Evolutionary conservation across 2,113 vertebrate genomes (phyloP), one percentile per base, ranked within the genome.

Genomic region (Strix aluco): DNA sequence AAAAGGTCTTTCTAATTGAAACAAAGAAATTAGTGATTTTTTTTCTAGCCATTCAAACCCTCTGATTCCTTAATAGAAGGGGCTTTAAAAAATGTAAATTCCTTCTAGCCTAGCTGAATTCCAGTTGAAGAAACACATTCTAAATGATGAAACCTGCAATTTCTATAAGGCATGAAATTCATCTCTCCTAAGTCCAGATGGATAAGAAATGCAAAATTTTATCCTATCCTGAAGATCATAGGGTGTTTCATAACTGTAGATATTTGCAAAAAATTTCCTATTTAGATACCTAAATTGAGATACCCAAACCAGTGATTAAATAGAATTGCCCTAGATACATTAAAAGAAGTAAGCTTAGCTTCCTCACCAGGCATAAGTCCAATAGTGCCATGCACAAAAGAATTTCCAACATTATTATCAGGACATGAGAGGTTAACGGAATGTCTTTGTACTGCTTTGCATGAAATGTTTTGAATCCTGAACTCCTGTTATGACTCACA

Each of bases 401-500:
- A 54, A 38, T 73, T 96, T 95, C 73, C 70, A 82, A 8, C 69
- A 42, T 65, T 34, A 42, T 77, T 79, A 51, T n/a, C 70, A 73
- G 88, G 70, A 92, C 49, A 42, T 12, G 49, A 95, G 91, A 89
- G 62, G 57, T 94, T 96, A 97, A 92, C 77, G 54, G 32, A 78
- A 46, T 51, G n/a, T 44, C 75, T 92, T 66, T 69, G 47, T 87
- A 61, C 66, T 47, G 30, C 49, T 96, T 91, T 77, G 62, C 83
- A 42, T 29, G 4, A 80, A 74, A 69, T 62, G 54, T 86, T 91
- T 91, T 90, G 54, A 80, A 67, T 92, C 84, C 54, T 73, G 58
- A 92, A 55, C 92, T 92, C 49, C 70, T 21, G 4, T 70, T 88
- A 90, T 89, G 91, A 96, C 78, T 96, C 91, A 97, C 36, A 51